Percentiles rank a stretch among this genome's conserved stretches.
phyloP scores from a whole-genome alignment of 2,113 vertebrate species.

The Gymnobelideus leadbeateri region DNA sequence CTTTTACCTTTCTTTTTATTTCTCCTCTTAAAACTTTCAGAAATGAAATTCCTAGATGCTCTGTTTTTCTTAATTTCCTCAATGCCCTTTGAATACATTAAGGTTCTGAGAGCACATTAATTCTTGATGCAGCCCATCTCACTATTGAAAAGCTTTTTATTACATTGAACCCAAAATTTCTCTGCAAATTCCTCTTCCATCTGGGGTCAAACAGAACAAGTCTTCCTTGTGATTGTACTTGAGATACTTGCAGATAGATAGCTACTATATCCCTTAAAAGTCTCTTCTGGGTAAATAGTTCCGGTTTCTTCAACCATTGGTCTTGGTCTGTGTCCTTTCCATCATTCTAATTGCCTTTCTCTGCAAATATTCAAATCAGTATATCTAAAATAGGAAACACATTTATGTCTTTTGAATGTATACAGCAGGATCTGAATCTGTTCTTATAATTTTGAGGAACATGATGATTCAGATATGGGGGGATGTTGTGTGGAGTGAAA shows the following conservation, averaged over 20 bases:
- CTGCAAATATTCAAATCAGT: not conserved
- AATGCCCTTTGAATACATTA: too few species aligned
- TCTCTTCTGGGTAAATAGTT: not conserved
- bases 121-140: too few species aligned
- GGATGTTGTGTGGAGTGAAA: not conserved
- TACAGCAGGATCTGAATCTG: not conserved
- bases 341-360: not conserved
- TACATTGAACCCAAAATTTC: too few species aligned
- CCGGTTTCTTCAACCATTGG: not conserved
- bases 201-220: not conserved
- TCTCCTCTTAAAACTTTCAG: not conserved
- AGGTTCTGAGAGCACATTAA: too few species aligned
- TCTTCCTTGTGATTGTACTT: not conserved
- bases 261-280: not conserved
- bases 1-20: not conserved
- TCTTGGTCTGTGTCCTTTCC: not conserved
- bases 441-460: not conserved
- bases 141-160: too few species aligned
- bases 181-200: not conserved
- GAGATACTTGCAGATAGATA: not conserved
- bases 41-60: too few species aligned
- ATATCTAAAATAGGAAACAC: not conserved
- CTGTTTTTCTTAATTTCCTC: too few species aligned
- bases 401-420: not conserved
- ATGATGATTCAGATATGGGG: not conserved